These are phyloP conservation scores for Tribolium freemani DNA, from an alignment of 2,888 invertebrate species.

Conservation along the genomic window DNA sequence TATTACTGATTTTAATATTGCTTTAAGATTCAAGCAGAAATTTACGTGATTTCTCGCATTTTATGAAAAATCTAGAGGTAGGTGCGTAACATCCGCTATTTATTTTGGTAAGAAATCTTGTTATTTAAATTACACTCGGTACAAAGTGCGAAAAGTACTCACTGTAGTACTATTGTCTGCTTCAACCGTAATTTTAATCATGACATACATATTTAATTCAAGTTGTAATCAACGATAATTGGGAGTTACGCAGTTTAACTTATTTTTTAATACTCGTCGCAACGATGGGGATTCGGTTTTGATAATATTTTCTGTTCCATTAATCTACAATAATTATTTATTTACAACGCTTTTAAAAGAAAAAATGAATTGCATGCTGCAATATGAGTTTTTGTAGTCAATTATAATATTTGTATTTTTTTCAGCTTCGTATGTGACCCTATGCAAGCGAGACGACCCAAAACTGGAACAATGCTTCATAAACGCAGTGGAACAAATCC, in stretches of 20 bases:
- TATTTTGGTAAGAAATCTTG: neutral
- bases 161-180: neutral
- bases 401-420: slow-evolving; percentile 45
- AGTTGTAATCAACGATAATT: neutral
- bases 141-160: neutral
- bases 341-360: too few species aligned
- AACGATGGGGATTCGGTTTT: too few species aligned
- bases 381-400: neutral
- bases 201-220: neutral
- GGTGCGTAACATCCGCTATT: neutral
- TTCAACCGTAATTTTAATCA: neutral
- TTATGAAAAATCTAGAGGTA: neutral
- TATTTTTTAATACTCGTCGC: too few species aligned
- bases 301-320: neutral
- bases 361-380: too few species aligned
- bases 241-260: too few species aligned
- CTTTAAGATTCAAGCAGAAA: too few species aligned
- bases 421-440: slow-evolving; percentile 75
- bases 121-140: neutral
- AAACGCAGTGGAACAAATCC: slow-evolving; percentile 72
- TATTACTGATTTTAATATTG: too few species aligned
- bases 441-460: slow-evolving; percentile 76
- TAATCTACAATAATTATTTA: neutral
- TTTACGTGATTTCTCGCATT: neutral
- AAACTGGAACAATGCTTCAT: slow-evolving; percentile 74